A percentile compares a stretch with the other conserved stretches of the same genome.
Evolutionary conservation across 2,888 invertebrate genomes (phyloP).

Genomic region (Drosophila meridiana): DNA sequence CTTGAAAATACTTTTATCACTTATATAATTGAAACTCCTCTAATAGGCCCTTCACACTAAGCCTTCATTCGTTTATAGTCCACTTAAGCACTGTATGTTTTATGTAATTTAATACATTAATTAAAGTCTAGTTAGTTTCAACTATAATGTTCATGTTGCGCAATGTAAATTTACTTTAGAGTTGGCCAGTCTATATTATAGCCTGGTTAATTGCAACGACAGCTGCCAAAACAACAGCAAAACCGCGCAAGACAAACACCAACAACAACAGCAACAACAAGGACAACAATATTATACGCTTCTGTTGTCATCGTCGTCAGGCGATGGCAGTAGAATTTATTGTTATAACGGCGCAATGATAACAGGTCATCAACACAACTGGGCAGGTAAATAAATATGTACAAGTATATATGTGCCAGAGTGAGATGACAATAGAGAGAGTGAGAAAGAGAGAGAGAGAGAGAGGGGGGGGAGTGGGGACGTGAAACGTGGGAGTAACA

Average conservation of each 20-base stretch:
- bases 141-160: slow-evolving; percentile 21
- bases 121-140: slow-evolving; percentile 4
- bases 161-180: slow-evolving; percentile 64
- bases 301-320: slow-evolving; percentile 62
- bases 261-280: slow-evolving; percentile 48
- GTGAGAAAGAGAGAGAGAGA: not conserved
- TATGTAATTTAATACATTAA: slow-evolving; percentile 8
- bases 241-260: slow-evolving; percentile 60
- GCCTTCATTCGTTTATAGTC: not conserved
- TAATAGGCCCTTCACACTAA: not conserved
- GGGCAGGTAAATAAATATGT: slow-evolving; percentile 63
- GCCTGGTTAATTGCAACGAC: slow-evolving; percentile 78
- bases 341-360: slow-evolving; percentile 76
- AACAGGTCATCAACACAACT: slow-evolving; percentile 75
- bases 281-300: slow-evolving; percentile 50
- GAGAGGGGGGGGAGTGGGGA: not conserved
- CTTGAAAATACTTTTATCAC: not conserved
- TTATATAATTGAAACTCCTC: not conserved
- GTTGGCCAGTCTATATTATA: slow-evolving; percentile 66
- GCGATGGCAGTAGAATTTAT: slow-evolving; percentile 66
- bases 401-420: slow-evolving; percentile 3
- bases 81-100: not conserved
- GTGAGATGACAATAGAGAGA: slow-evolving; percentile 16
- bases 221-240: slow-evolving; percentile 76
- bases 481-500: slow-evolving; percentile 22